Percentiles rank a stretch among this genome's conserved stretches.
phyloP scores from a whole-genome alignment of 2,113 vertebrate genomes.

The Petrocephalus zakoni region DNA sequence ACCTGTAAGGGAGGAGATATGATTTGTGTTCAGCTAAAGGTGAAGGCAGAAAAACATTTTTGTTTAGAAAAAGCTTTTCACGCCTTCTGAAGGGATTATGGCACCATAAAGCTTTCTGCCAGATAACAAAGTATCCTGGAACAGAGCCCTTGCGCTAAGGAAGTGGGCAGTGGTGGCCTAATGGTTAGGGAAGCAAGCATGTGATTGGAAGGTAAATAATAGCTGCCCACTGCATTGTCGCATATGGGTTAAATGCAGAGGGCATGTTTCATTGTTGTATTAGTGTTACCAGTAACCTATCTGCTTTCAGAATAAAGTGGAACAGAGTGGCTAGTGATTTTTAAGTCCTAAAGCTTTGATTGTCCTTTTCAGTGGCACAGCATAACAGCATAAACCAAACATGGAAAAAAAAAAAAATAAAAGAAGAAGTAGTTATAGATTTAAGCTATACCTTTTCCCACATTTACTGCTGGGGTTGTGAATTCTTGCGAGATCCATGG shows the following conservation, averaged over 20 bases:
- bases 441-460: no score
- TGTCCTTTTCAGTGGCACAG: neutral
- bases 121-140: neutral
- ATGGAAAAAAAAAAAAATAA: no score
- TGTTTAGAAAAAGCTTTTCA: neutral
- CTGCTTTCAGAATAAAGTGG: neutral
- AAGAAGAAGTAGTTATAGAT: no score
- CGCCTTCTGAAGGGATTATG: neutral
- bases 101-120: neutral
- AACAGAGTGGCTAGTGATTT: neutral
- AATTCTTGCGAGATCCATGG: neutral
- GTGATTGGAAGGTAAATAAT: no score
- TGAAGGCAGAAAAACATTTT: neutral
- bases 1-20: conserved; percentile 17
- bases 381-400: neutral
- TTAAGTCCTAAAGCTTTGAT: neutral
- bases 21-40: conserved; percentile 6
- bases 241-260: no score
- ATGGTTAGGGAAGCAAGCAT: no score
- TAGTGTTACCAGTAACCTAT: neutral
- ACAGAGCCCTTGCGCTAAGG: neutral
- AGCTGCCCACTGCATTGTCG: no score
- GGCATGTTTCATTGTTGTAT: neutral
- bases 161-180: no score
- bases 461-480: neutral